phyloP scores from a whole-genome alignment of 2,888 invertebrate genomes.

The Apocheima hispidaria region DNA sequence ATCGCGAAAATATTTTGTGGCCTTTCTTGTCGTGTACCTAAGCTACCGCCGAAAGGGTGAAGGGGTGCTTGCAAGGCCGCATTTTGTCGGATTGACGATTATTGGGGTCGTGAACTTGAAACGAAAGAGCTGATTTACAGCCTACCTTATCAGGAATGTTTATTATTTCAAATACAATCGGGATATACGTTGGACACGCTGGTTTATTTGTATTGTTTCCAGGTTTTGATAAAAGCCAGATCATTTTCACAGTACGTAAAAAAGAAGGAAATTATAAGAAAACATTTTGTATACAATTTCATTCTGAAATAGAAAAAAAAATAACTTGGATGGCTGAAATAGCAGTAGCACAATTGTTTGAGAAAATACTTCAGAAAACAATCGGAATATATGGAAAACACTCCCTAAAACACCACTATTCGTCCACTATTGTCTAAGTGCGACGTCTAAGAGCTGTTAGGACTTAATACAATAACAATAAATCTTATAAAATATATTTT shows the following conservation, averaged over 20 bases:
- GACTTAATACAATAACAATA: background rate
- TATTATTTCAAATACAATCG: constrained; percentile 48
- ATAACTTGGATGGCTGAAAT: too few relatives aligned
- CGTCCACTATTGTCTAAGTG: too few relatives aligned
- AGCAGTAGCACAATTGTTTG: too few relatives aligned
- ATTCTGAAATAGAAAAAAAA: too few relatives aligned
- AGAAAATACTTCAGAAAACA: too few relatives aligned
- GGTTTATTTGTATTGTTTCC: background rate
- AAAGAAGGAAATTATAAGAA: too few relatives aligned
- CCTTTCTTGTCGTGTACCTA: constrained; percentile 23
- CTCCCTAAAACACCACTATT: too few relatives aligned
- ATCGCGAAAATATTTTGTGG: constrained; percentile 16
- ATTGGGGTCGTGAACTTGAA: constrained; percentile 64
- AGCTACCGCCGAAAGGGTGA: constrained; percentile 60
- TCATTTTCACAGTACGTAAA: too few relatives aligned
- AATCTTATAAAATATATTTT: background rate
- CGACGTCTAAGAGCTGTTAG: background rate
- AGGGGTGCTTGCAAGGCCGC: constrained; percentile 67
- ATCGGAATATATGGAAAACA: too few relatives aligned
- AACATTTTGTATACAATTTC: too few relatives aligned
- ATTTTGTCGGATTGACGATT: constrained; percentile 66
- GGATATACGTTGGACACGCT: background rate
- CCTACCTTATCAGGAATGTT: constrained; percentile 50
- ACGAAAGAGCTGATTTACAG: constrained; percentile 58
- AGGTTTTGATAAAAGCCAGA: background rate